Evolutionary conservation across 2,797 vertebrate genomes (phyloP).

Genomic region (Vespertilio murinus): DNA sequence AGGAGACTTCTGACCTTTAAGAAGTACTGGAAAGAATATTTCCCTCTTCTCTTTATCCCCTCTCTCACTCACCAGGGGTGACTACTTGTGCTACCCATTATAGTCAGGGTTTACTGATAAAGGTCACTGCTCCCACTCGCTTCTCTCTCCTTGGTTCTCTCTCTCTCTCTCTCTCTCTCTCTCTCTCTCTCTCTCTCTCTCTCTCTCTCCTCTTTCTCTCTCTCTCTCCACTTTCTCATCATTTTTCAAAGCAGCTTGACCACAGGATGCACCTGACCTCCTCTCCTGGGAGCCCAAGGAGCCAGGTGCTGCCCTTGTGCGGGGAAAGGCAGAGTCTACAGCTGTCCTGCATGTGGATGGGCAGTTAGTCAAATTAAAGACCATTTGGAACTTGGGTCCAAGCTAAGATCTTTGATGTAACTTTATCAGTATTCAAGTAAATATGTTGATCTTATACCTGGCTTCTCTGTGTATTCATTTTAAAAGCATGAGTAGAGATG

Average conservation of each 20-base stretch:
- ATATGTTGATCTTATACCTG: neutral
- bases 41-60: neutral
- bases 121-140: too few relatives aligned
- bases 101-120: neutral
- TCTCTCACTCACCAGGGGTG: neutral
- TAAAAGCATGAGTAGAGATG: neutral
- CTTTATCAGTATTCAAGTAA: neutral
- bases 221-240: neutral
- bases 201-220: neutral
- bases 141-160: neutral
- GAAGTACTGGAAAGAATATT: neutral
- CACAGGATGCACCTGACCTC: slow-evolving; percentile 63
- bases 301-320: neutral
- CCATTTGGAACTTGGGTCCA: neutral
- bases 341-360: neutral
- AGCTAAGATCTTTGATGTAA: neutral
- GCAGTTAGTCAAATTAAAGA: neutral
- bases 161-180: neutral
- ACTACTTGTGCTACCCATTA: neutral
- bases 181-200: neutral
- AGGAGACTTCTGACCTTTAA: neutral
- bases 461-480: neutral
- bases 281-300: neutral
- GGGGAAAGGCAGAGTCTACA: neutral
- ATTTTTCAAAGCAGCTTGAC: neutral